Evolutionary conservation across 2,888 invertebrate genomes (phyloP).

Genomic region (Timema cristinae): DNA sequence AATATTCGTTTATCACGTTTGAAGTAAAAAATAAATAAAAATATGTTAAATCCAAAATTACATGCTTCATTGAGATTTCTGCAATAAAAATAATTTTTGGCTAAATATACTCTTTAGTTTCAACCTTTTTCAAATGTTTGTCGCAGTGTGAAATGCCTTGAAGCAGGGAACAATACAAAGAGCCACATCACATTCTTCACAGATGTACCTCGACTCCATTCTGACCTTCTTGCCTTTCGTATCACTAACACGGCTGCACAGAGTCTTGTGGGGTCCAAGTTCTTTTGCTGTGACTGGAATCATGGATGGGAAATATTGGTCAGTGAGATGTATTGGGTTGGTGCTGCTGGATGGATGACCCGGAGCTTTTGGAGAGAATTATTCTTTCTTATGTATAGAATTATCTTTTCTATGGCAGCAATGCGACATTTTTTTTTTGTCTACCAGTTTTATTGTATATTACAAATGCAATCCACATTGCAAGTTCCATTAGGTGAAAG

Average conservation of each 20-base stretch:
- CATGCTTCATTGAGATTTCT: too few species aligned
- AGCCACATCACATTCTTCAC: conserved; percentile 7
- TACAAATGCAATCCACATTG: conserved; percentile 7
- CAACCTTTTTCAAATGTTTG: neutral
- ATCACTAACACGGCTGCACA: conserved; percentile 7
- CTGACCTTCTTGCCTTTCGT: neutral
- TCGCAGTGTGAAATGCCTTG: neutral
- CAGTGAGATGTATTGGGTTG: conserved; percentile 5
- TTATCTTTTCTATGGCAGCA: neutral
- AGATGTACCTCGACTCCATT: neutral
- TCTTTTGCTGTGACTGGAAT: neutral
- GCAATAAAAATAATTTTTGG: too few species aligned
- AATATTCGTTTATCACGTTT: too few species aligned
- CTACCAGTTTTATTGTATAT: neutral
- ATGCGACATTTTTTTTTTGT: neutral
- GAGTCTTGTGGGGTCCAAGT: neutral
- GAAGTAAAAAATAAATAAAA: too few species aligned
- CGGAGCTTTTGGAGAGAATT: conserved; percentile 7
- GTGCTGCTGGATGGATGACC: conserved; percentile 10
- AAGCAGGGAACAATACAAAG: neutral
- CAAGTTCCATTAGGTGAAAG: conserved; percentile 9
- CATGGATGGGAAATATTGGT: conserved; percentile 5
- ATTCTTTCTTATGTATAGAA: neutral
- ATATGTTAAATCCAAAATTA: too few species aligned
- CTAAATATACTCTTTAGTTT: too few species aligned